Evolutionary conservation across 1,140 invertebrate species (phyloP).

Genomic region (Trichonephila inaurata): DNA sequence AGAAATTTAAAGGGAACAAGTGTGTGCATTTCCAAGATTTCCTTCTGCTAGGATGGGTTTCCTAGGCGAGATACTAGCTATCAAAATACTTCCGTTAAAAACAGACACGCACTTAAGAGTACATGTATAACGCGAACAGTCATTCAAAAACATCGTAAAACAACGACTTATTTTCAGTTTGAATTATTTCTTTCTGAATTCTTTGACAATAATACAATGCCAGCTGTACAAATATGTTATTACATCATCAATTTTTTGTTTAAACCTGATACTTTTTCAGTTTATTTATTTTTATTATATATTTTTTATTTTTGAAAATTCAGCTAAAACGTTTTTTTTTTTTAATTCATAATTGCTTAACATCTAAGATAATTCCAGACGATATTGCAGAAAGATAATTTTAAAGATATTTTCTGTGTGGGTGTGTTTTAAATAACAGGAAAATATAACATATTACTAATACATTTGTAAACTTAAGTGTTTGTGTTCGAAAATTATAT

Average conservation of each 20-base stretch:
- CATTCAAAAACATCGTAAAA: not conserved
- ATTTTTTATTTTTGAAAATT: no score
- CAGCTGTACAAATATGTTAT: not conserved
- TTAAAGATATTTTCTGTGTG: no score
- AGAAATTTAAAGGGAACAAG: not conserved
- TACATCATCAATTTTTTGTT: not conserved
- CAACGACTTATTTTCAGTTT: not conserved
- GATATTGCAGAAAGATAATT: no score
- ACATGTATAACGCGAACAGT: not conserved
- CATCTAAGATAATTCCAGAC: no score
- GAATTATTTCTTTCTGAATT: not conserved
- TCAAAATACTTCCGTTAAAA: constrained; percentile 8
- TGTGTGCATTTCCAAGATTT: not conserved
- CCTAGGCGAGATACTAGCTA: constrained; percentile 3
- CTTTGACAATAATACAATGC: not conserved
- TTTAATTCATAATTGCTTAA: no score
- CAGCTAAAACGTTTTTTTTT: no score
- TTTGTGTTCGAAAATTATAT: no score
- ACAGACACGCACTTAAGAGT: not conserved
- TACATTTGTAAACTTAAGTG: no score
- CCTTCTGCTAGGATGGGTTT: not conserved
- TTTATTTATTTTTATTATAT: no score
- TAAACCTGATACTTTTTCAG: no score
- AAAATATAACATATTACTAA: no score
- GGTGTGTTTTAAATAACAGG: no score